Conservation (phyloP, 92 coral and sea anemone species). For the Epizoanthus stellaris region DNA sequence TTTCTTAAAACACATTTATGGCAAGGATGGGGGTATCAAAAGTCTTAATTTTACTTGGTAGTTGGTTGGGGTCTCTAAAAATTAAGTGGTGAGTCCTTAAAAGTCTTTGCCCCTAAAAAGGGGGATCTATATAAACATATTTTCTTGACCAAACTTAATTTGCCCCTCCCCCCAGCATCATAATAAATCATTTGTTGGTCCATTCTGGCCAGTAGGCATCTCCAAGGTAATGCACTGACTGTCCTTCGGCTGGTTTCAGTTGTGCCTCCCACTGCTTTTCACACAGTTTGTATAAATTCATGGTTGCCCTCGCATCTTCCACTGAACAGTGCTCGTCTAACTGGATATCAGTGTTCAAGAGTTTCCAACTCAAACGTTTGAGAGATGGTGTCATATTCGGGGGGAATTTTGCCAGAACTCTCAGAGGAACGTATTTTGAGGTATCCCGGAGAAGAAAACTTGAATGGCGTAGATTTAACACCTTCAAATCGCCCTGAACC, state of each 20-base stretch:
- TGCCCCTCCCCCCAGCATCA: background rate
- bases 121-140: too few relatives aligned
- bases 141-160: background rate
- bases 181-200: slow-evolving; percentile 60
- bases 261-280: slow-evolving; percentile 86
- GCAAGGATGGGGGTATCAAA: too few relatives aligned
- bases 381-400: slow-evolving; percentile 78
- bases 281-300: slow-evolving; percentile 81
- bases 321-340: slow-evolving; percentile 89
- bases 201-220: slow-evolving; percentile 96
- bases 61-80: too few relatives aligned
- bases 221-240: slow-evolving; percentile 64
- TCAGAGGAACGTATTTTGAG: slow-evolving; percentile 80
- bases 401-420: slow-evolving; percentile 82
- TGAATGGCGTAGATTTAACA: slow-evolving; percentile 76
- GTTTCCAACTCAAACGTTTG: slow-evolving; percentile 72
- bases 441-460: slow-evolving; percentile 78
- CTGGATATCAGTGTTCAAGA: slow-evolving; percentile 82
- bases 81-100: too few relatives aligned
- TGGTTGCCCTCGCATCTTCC: slow-evolving; percentile 91
- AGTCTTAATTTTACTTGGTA: too few relatives aligned
- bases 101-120: too few relatives aligned
- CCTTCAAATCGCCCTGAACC: slow-evolving; percentile 81
- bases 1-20: too few relatives aligned
- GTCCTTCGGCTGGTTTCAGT: slow-evolving; percentile 43